Evolutionary conservation across 2,888 invertebrate species (phyloP).

Genomic region (Erynnis tages): DNA sequence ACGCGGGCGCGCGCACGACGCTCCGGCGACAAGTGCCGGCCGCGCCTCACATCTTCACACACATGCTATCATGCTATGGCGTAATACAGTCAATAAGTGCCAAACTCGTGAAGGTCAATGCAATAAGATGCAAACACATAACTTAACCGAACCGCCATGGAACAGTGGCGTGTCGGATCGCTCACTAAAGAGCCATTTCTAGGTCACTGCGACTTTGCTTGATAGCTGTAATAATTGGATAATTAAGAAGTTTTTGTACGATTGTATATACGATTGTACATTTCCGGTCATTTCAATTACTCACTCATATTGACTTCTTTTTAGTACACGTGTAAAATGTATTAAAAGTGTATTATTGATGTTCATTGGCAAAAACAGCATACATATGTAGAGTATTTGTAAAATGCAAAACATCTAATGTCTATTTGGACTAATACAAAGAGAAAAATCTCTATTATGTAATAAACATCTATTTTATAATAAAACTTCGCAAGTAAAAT

Average conservation of each 20-base stretch:
- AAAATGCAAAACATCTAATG: no score
- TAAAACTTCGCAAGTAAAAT: no score
- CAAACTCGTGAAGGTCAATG: conserved; percentile 77
- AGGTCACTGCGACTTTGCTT: conserved; percentile 50
- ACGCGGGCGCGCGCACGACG: conserved; percentile 61
- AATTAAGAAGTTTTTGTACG: conserved; percentile 28
- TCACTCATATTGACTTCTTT: background rate
- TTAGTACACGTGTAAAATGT: no score
- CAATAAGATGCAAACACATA: conserved; percentile 57
- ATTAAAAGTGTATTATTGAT: no score
- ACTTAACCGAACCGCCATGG: conserved; percentile 62
- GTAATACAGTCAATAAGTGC: conserved; percentile 77
- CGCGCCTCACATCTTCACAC: conserved; percentile 47
- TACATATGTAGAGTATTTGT: no score
- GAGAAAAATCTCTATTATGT: no score
- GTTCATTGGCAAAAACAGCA: no score
- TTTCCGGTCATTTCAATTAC: conserved; percentile 11
- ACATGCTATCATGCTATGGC: conserved; percentile 63
- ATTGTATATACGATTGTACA: no score
- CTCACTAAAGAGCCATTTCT: conserved; percentile 51
- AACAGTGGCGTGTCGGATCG: conserved; percentile 54
- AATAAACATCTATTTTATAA: no score
- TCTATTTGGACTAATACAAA: no score
- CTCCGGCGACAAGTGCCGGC: conserved; percentile 54
- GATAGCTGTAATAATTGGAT: conserved; percentile 43